Conservation (phyloP, 2,888 invertebrate genomes). For the Dryadula phaetusa region DNA sequence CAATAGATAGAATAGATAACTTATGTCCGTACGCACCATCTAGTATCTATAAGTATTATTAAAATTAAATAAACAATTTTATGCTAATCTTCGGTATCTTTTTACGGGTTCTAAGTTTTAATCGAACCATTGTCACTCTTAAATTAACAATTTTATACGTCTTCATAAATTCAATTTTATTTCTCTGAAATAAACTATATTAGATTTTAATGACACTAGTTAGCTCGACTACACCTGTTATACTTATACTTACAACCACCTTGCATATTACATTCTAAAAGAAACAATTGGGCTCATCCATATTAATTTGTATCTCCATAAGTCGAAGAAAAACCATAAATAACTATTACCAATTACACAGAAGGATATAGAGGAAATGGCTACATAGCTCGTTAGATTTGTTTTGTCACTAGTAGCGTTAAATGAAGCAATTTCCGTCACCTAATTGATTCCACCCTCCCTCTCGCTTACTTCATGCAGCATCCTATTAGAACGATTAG, state of each 20-base stretch:
- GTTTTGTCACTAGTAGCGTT: conserved; percentile 63
- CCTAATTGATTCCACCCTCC: conserved; percentile 61
- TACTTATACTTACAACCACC: background rate
- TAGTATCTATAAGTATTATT: too few species aligned
- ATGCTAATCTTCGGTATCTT: too few species aligned
- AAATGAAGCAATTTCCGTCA: conserved; percentile 70
- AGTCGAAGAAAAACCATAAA: background rate
- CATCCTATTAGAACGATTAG: conserved; percentile 44
- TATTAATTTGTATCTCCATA: background rate
- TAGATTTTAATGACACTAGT: too few species aligned
- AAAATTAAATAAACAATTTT: too few species aligned
- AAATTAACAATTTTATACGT: too few species aligned
- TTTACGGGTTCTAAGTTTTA: too few species aligned
- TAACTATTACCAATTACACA: conserved; percentile 16
- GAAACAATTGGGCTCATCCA: background rate
- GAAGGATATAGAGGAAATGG: conserved; percentile 47
- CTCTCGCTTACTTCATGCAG: conserved; percentile 44
- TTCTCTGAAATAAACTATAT: too few species aligned
- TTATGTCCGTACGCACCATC: too few species aligned
- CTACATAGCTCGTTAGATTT: conserved; percentile 53
- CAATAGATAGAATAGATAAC: too few species aligned
- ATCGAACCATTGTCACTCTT: too few species aligned
- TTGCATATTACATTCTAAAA: background rate
- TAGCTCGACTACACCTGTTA: too few species aligned
- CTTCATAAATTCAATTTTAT: too few species aligned